Conservation (phyloP, 2,113 vertebrate genomes). For the Nycticebus coucang region DNA sequence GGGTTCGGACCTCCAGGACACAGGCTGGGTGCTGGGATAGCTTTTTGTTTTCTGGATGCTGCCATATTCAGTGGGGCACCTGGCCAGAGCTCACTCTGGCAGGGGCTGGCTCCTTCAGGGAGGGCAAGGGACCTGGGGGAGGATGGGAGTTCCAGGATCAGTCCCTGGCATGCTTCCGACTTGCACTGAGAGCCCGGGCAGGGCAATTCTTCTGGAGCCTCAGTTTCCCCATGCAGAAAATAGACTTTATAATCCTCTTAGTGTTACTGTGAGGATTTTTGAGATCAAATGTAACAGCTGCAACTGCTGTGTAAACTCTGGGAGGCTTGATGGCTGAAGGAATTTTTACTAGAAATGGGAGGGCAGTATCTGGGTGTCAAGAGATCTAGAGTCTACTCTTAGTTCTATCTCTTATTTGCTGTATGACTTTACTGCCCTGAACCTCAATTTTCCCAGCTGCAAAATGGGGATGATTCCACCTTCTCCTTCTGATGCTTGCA, state of each 20-base stretch:
- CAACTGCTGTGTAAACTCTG: neutral
- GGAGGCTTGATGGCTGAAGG: neutral
- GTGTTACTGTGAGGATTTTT: neutral
- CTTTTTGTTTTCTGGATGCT: no score
- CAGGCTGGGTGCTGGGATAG: neutral
- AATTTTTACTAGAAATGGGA: neutral
- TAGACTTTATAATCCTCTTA: neutral
- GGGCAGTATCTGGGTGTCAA: neutral
- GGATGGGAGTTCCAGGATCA: neutral
- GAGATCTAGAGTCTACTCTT: neutral
- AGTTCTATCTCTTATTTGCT: neutral
- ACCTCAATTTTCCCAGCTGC: neutral
- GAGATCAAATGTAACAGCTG: no score
- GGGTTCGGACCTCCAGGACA: neutral
- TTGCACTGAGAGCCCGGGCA: neutral
- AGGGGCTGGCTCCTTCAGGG: neutral
- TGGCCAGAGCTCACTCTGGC: fast-evolving
- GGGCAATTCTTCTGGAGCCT: neutral
- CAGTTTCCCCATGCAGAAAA: neutral
- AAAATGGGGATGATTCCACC: neutral
- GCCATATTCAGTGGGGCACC: neutral
- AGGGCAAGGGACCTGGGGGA: neutral
- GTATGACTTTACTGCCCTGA: neutral
- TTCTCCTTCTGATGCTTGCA: neutral
- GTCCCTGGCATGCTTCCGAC: neutral